Evolutionary conservation across 2,113 vertebrate species (phyloP).

Genomic region (Genyomyrus donnyi): DNA sequence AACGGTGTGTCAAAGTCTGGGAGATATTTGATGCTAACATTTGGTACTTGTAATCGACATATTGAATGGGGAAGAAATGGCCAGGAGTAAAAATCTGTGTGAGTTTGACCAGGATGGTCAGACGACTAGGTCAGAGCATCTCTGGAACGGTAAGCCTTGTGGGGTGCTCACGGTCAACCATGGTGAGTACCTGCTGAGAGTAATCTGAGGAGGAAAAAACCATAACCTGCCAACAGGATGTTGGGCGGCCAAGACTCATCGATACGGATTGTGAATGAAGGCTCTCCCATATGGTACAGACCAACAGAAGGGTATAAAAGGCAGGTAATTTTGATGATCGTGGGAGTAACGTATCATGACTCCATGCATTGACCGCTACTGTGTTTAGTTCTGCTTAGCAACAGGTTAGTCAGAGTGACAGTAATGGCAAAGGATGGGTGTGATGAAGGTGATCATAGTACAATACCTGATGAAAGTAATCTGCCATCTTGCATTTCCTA

Average conservation of each 20-base stretch:
- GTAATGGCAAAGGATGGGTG: background rate
- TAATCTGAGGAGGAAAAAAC: no score
- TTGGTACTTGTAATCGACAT: background rate
- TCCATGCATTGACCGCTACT: background rate
- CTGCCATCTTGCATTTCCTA: no score
- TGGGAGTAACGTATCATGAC: background rate
- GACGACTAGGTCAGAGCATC: background rate
- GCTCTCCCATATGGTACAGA: background rate
- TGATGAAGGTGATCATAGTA: no score
- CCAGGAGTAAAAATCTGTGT: background rate
- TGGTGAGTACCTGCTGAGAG: background rate
- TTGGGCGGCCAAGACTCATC: background rate
- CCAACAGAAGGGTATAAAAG: background rate
- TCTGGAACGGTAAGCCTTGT: background rate
- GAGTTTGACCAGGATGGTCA: background rate
- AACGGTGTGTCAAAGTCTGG: no score
- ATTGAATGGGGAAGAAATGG: background rate
- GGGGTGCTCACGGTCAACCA: background rate
- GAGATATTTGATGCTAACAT: background rate
- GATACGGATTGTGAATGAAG: background rate
- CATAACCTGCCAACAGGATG: background rate
- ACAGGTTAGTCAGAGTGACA: background rate
- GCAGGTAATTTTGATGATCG: background rate
- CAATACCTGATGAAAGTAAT: no score
- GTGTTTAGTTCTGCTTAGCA: background rate